These are phyloP conservation scores for Dryoscopus gambensis DNA, from an alignment of 2,113 vertebrate genomes.

Conservation along the genomic window DNA sequence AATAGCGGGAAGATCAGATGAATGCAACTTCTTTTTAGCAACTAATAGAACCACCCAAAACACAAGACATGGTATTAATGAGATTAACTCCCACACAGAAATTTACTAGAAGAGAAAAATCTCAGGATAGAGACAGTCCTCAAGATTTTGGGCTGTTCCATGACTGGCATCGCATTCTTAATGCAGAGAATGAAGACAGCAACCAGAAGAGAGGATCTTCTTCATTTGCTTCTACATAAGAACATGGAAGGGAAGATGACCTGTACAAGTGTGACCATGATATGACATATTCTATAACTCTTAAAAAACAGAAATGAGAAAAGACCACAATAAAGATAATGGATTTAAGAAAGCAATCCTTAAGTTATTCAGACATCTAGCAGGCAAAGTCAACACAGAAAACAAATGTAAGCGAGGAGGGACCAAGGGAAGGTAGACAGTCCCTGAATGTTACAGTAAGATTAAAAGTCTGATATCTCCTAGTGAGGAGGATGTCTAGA, in stretches of 20 bases:
- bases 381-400: background rate
- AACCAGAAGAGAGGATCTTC: background rate
- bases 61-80: background rate
- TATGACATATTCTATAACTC: background rate
- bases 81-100: background rate
- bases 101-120: background rate
- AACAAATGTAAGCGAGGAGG: background rate
- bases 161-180: background rate
- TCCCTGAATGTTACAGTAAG: background rate
- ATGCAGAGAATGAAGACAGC: background rate
- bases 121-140: background rate
- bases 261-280: background rate
- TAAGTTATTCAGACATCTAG: background rate
- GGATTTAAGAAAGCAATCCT: background rate
- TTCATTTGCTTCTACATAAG: background rate
- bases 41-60: background rate
- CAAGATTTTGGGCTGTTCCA: background rate
- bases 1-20: background rate
- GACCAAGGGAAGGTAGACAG: background rate
- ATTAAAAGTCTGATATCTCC: background rate
- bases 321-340: background rate
- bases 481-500: background rate
- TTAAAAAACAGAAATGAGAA: background rate
- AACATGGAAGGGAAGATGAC: background rate
- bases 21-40: conserved; percentile 1